Base-by-base conservation (phyloP, 2,113 vertebrate species). In the Balaeniceps rex region DNA sequence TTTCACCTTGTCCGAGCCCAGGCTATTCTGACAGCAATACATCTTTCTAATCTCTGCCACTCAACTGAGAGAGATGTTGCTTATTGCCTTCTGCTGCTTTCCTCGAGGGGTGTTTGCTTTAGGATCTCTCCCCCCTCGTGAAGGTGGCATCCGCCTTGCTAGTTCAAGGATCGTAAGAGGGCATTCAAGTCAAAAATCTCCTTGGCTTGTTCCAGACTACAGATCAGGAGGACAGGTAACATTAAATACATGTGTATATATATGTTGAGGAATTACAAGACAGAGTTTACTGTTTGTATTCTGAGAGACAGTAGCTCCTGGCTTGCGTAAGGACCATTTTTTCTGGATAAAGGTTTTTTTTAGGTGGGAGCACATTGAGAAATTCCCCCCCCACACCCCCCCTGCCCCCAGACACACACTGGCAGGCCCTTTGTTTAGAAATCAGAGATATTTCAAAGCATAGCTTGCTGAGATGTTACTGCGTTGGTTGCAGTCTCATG, bases 351-450 rank as follows among this genome's bases (percentile, higher is more conserved):
- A 60, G n/a, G 2, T 2, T 33, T 42, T 38, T 71, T 81, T 75
- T 19, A 40, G 12, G 11, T 49, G 19, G 23, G 14, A 63, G 4
- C 11, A 9, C 22, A 44, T 11, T 5, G 36, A 64, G n/a, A 24
- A 55, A 64, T 21, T 31, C 38, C 31, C 24, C 15, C 25, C 19
- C 8, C 17, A 11, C 7, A 9, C 19, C 9, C n/a, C 33, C 16
- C 2, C 23, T 19, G 1, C 23, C 38, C 54, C 75, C 49, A 6
- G 16, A 22, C 40, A 4, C 38, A 17, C 34, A 9, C 2, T 2
- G 38, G 51, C 34, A 47, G 13, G 14, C 34, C 38, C 9, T 40
- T 33, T 26, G 23, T 29, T 49, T 49, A 29, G 61, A 57, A 74
- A 57, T 36, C 4, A 19, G 23, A 40, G 68, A 1, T 76, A 18